Conservation (phyloP, 2,888 invertebrate genomes). For the Dusona sp. region DNA sequence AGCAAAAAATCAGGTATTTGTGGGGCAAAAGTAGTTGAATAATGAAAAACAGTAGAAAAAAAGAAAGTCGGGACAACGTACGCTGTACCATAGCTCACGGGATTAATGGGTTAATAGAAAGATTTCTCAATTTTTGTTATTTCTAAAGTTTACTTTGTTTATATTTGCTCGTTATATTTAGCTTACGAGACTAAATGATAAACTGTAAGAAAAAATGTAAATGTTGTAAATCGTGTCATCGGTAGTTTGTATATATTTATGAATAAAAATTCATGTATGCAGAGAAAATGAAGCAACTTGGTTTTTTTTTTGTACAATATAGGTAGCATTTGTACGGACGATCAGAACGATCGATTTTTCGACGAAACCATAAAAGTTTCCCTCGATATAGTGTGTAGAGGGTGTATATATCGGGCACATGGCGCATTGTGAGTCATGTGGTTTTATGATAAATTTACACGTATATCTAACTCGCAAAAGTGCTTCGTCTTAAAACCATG, state of each 20-base stretch:
- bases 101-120: too few relatives aligned
- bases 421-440: conserved; percentile 56
- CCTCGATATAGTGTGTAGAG: conserved; percentile 49
- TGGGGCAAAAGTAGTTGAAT: too few relatives aligned
- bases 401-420: conserved; percentile 32
- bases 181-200: not conserved
- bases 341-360: conserved; percentile 65
- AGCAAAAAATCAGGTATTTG: too few relatives aligned
- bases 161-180: too few relatives aligned
- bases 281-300: conserved; percentile 11
- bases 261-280: not conserved
- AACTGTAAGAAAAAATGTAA: not conserved
- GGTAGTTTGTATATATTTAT: not conserved
- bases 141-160: too few relatives aligned
- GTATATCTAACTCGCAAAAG: conserved; percentile 16
- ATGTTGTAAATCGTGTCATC: not conserved
- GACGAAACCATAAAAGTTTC: conserved; percentile 65
- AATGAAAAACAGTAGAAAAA: too few relatives aligned
- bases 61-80: too few relatives aligned
- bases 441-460: conserved; percentile 55
- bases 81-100: too few relatives aligned
- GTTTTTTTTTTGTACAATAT: not conserved
- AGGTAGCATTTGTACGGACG: conserved; percentile 22
- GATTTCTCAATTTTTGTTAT: too few relatives aligned
- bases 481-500: conserved; percentile 4